phyloP scores from a whole-genome alignment of 2,888 invertebrate species.

The Pseudanteris insignis region DNA sequence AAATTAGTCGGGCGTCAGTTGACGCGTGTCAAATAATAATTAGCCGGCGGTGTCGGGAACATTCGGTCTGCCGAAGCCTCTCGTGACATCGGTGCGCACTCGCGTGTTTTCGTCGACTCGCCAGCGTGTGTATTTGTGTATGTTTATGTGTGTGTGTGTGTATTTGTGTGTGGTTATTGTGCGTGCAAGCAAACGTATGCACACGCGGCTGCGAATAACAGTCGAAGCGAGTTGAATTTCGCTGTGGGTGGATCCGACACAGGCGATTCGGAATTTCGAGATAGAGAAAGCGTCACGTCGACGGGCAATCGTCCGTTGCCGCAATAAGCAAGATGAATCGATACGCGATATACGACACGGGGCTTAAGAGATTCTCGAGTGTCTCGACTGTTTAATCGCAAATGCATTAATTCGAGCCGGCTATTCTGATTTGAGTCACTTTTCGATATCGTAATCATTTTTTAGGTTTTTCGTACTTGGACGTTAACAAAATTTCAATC shows the following conservation, averaged over 20 bases:
- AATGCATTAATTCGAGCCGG: too few species aligned
- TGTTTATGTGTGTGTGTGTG: too few species aligned
- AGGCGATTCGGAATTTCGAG: conserved; percentile 3
- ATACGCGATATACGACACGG: conserved; percentile 15
- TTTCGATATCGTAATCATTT: too few species aligned
- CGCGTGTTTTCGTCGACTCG: conserved; percentile 3
- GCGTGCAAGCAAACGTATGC: background rate
- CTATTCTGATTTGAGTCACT: too few species aligned
- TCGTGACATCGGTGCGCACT: conserved; percentile 17
- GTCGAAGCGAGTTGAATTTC: conserved; percentile 12
- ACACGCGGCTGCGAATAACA: conserved; percentile 16
- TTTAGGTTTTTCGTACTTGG: too few species aligned
- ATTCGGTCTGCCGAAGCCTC: conserved; percentile 28
- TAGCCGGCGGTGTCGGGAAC: conserved; percentile 39
- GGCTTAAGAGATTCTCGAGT: conserved; percentile 3
- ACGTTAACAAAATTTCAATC: too few species aligned
- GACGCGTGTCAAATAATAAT: conserved; percentile 54
- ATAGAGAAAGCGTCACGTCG: conserved; percentile 9
- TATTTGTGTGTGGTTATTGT: background rate
- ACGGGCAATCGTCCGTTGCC: conserved; percentile 17
- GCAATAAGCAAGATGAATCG: conserved; percentile 35
- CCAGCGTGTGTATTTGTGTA: background rate
- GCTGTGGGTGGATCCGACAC: conserved; percentile 34
- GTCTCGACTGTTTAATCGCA: too few species aligned
- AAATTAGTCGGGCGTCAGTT: conserved; percentile 33